phyloP scores from a whole-genome alignment of 2,113 vertebrate species.

The Morone chrysops region DNA sequence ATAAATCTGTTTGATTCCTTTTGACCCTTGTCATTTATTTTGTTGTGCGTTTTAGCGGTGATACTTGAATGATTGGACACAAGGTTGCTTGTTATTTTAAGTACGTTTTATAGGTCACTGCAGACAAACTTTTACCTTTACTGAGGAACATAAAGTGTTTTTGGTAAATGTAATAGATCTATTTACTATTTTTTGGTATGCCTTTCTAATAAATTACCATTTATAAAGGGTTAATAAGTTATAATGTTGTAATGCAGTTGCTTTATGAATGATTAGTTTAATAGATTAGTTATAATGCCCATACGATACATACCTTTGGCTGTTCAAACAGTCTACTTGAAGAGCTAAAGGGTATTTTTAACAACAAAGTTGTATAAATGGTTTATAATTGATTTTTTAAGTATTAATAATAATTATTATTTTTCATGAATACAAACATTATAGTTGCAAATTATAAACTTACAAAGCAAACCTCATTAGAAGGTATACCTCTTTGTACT shows the following conservation, averaged over 20 bases:
- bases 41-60: conserved; percentile 4
- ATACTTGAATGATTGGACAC: neutral
- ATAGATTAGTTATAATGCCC: no score
- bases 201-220: no score
- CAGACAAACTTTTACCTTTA: neutral
- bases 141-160: neutral
- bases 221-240: no score
- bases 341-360: no score
- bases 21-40: conserved; percentile 53
- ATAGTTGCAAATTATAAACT: neutral
- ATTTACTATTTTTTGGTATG: no score
- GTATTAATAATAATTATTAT: neutral
- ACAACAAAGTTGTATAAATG: neutral
- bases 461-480: no score
- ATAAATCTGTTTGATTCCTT: conserved; percentile 76
- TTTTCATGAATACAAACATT: neutral
- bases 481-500: neutral
- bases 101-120: neutral
- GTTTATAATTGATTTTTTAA: neutral
- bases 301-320: no score
- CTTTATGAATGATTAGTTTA: no score
- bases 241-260: no score
- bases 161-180: neutral
- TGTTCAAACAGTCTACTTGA: no score
- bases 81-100: neutral